These are phyloP conservation scores for Hymenopus coronatus DNA, from an alignment of 2,888 invertebrate genomes.

Conservation along the genomic window DNA sequence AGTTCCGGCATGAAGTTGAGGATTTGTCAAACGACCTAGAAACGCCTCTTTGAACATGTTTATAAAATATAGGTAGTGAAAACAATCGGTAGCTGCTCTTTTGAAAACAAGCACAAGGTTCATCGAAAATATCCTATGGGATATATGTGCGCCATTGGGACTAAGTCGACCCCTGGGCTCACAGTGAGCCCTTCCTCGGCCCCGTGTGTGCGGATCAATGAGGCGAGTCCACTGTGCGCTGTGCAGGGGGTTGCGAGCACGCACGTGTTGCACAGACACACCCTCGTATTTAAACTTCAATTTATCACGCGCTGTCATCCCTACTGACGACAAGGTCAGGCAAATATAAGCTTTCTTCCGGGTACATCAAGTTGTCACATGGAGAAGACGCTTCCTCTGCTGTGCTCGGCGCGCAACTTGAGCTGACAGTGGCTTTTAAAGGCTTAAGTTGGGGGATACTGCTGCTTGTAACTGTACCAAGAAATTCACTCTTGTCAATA, in stretches of 20 bases:
- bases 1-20: too few relatives aligned
- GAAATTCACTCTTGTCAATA: too few relatives aligned
- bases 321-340: background rate
- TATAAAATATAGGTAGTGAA: too few relatives aligned
- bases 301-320: constrained; percentile 17
- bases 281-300: constrained; percentile 10
- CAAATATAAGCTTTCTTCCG: background rate
- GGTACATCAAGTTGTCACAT: background rate
- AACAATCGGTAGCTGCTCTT: too few relatives aligned
- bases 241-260: background rate
- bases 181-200: background rate
- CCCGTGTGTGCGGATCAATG: background rate
- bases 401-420: background rate
- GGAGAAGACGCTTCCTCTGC: background rate
- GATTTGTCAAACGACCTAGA: too few relatives aligned
- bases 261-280: background rate
- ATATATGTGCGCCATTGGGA: too few relatives aligned
- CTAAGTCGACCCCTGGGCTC: background rate
- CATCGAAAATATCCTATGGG: too few relatives aligned
- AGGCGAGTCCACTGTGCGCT: background rate
- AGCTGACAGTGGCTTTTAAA: background rate
- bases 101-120: too few relatives aligned
- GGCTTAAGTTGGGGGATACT: background rate
- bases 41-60: too few relatives aligned
- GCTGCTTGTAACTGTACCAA: too few relatives aligned